Percentiles rank a stretch among this genome's conserved stretches.
phyloP scores from a whole-genome alignment of 2,113 vertebrate species.

The Pomatostomus ruficeps region DNA sequence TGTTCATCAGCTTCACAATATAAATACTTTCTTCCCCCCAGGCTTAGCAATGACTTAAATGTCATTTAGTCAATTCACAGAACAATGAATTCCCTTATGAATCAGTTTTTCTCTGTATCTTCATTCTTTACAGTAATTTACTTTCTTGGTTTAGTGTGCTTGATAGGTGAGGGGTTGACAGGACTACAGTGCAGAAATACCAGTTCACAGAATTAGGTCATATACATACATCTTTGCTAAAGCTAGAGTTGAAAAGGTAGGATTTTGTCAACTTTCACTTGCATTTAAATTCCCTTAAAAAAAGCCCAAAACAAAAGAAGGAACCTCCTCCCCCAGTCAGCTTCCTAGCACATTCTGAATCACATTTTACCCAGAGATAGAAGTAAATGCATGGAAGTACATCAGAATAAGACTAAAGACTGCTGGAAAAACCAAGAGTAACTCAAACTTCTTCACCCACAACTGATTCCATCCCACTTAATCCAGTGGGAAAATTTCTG shows the following conservation, averaged over 20 bases:
- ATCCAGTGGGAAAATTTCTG: not conserved
- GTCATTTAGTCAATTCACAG: conserved; percentile 68
- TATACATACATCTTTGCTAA: not conserved
- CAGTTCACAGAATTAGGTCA: conserved; percentile 16
- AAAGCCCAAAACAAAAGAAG: too few relatives aligned
- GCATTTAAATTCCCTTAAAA: not conserved
- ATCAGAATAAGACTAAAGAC: not conserved
- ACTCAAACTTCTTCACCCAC: not conserved
- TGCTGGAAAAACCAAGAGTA: not conserved
- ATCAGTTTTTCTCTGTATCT: conserved; percentile 61
- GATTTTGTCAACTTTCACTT: not conserved
- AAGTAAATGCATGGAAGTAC: not conserved
- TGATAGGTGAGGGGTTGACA: conserved; percentile 63
- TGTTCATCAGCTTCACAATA: conserved; percentile 63
- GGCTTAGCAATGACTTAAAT: conserved; percentile 65
- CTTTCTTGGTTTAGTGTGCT: conserved; percentile 55
- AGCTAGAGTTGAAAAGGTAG: conserved; percentile 45
- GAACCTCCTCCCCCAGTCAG: not conserved
- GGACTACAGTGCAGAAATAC: conserved; percentile 26
- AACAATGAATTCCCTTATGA: conserved; percentile 71
- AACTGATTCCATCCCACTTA: not conserved
- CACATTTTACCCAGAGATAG: not conserved
- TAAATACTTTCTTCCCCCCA: conserved; percentile 62
- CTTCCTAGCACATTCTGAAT: not conserved
- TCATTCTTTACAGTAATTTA: conserved; percentile 65